A percentile compares a stretch with the other conserved stretches of the same genome.
Evolutionary conservation across 2,888 invertebrate species (phyloP).

Genomic region (Barypeithes pellucidus): DNA sequence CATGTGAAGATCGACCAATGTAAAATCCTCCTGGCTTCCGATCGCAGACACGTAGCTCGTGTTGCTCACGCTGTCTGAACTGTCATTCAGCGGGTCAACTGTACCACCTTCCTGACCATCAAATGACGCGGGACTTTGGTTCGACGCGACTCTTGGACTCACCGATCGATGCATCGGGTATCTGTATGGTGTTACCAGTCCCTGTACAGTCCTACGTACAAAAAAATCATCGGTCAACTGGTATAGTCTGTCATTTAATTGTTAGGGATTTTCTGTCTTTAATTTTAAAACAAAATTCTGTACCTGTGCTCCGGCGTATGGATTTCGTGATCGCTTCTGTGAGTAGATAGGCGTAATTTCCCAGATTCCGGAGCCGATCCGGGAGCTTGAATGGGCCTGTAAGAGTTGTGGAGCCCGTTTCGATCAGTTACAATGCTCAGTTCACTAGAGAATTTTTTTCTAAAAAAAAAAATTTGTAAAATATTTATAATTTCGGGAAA

Average conservation of each 20-base stretch:
- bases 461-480: conserved; percentile 50
- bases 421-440: conserved; percentile 72
- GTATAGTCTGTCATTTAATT: too few species aligned
- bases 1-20: conserved; percentile 93
- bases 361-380: conserved; percentile 64
- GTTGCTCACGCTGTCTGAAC: conserved; percentile 88
- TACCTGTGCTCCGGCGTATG: conserved; percentile 75
- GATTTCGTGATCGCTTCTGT: conserved; percentile 78
- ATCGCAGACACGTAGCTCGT: conserved; percentile 92
- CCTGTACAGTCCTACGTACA: conserved; percentile 63
- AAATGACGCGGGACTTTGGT: conserved; percentile 37
- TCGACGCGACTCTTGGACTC: conserved; percentile 57
- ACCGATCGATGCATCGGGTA: conserved; percentile 61
- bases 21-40: conserved; percentile 94
- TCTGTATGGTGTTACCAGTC: conserved; percentile 67
- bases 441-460: conserved; percentile 76
- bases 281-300: not conserved
- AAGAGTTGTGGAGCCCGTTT: conserved; percentile 64
- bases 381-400: conserved; percentile 62
- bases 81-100: conserved; percentile 64
- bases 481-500: too few species aligned
- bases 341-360: conserved; percentile 71
- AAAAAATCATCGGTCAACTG: not conserved
- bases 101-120: conserved; percentile 34
- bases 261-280: too few species aligned